Base-by-base conservation (phyloP, 2,113 vertebrate species). In the Lampris megalopsis region DNA sequence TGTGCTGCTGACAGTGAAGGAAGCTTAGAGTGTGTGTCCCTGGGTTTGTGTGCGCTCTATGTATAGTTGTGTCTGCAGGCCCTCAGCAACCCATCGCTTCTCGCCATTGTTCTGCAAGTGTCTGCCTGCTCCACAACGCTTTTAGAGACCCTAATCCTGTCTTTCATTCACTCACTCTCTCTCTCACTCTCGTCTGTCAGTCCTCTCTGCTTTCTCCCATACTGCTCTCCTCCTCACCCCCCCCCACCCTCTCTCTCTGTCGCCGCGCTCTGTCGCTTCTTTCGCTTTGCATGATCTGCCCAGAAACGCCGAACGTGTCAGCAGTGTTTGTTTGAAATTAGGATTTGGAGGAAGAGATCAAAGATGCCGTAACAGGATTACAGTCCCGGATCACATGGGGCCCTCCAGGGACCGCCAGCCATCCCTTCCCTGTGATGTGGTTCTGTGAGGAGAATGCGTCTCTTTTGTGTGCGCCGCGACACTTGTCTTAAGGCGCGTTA, bases 331-430 rank as follows among this genome's bases (percentile, higher is more conserved):
- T 92, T 91, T 92, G 88, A 91, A 93, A 91, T 91, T 83, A 84
- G 86, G 78, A 88, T 90, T 86, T 90, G 84, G 87, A 76, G 77
- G 88, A 86, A 77, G 75, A 91, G 91, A 92, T 92, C 90, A 94
- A 90, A 92, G 91, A 91, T 92, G 85, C 81, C 63, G 43, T 92
- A 91, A 92, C 91, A 91, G 92, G 91, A 93, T 94, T 92, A 92
- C 86, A 81, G 87, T 89, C 86, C 78, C 77, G 73, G 41, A 82
- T 89, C 89, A 89, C 86, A 88, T 59, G 71, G 79, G 79, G 83
- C 78, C 24, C 86, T 58, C 79, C 64, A 71, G 89, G 87, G 90
- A 77, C 68, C 68, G 79, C 49, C 84, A 73, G 81, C 24, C 87
- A 60, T 89, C 80, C 24, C 83, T 80, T 73, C 81, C 50, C 78